Conservation (phyloP, 2,888 invertebrate genomes). For the Nephrotoma appendiculata region DNA sequence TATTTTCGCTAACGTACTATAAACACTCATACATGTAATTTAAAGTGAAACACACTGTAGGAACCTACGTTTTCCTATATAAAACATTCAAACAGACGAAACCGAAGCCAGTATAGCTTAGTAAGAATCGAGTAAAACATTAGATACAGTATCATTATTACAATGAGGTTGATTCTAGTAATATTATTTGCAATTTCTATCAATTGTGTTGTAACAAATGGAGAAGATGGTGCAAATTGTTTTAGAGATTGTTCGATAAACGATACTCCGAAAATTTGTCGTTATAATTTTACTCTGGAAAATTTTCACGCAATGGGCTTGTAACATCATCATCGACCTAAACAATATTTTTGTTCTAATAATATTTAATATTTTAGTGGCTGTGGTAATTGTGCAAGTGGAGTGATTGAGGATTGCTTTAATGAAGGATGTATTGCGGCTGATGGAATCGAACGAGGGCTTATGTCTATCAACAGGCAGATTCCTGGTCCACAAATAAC, state of each 20-base stretch:
- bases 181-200: neutral
- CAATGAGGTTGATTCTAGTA: neutral
- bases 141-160: too few species aligned
- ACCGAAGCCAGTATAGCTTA: too few species aligned
- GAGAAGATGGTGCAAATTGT: conserved; percentile 19
- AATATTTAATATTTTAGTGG: conserved; percentile 22
- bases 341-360: neutral
- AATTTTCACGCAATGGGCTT: conserved; percentile 31
- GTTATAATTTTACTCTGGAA: conserved; percentile 32
- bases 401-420: conserved; percentile 28
- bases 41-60: too few species aligned
- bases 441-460: conserved; percentile 33
- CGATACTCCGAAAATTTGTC: conserved; percentile 24
- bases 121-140: too few species aligned
- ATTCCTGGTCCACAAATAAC: conserved; percentile 36
- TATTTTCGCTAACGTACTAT: too few species aligned
- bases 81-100: too few species aligned
- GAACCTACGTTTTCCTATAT: too few species aligned
- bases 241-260: conserved; percentile 15
- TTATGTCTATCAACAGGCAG: conserved; percentile 34
- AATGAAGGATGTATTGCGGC: conserved; percentile 35
- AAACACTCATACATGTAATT: too few species aligned
- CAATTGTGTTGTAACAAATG: neutral
- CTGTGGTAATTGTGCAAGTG: conserved; percentile 32
- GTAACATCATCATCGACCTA: conserved; percentile 18